Evolutionary conservation across 2,888 invertebrate genomes (phyloP).

Genomic region (Drosophila parthenogenetica): DNA sequence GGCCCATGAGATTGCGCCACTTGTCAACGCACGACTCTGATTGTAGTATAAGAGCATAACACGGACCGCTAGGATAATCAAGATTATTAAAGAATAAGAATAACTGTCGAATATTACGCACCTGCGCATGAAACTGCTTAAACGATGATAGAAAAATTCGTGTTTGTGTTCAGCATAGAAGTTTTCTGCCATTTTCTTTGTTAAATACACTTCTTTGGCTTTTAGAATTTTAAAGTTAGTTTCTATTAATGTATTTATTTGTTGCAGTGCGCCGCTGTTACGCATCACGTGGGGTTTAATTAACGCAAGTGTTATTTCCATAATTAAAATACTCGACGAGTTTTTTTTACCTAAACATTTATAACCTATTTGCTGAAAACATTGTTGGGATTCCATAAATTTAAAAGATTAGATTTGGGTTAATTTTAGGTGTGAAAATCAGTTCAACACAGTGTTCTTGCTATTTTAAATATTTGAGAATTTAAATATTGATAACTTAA

Average conservation of each 20-base stretch:
- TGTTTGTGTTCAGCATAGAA: conserved; percentile 94
- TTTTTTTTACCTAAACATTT: too few species aligned
- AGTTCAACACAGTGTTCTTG: too few species aligned
- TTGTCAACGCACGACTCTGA: conserved; percentile 90
- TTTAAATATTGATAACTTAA: too few species aligned
- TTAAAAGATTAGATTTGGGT: too few species aligned
- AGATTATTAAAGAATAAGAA: neutral
- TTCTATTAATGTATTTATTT: conserved; percentile 89
- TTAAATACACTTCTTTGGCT: conserved; percentile 88
- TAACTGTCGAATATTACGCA: conserved; percentile 76
- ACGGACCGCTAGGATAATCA: conserved; percentile 89
- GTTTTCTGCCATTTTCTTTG: conserved; percentile 87
- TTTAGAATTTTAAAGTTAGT: conserved; percentile 91
- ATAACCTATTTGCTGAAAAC: too few species aligned
- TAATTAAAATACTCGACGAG: conserved; percentile 5
- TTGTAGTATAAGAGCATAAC: conserved; percentile 92
- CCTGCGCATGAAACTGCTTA: conserved; percentile 93
- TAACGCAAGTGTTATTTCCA: conserved; percentile 93
- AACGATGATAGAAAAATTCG: conserved; percentile 93
- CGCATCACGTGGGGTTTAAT: conserved; percentile 94
- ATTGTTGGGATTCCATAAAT: too few species aligned
- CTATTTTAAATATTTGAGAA: too few species aligned
- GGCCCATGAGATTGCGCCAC: conserved; percentile 95
- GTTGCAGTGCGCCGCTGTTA: conserved; percentile 89
- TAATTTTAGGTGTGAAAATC: too few species aligned